Percentiles rank a stretch among this genome's conserved stretches.
Conservation (phyloP, 2,888 invertebrate genomes). For the Geotrupes spiniger region DNA sequence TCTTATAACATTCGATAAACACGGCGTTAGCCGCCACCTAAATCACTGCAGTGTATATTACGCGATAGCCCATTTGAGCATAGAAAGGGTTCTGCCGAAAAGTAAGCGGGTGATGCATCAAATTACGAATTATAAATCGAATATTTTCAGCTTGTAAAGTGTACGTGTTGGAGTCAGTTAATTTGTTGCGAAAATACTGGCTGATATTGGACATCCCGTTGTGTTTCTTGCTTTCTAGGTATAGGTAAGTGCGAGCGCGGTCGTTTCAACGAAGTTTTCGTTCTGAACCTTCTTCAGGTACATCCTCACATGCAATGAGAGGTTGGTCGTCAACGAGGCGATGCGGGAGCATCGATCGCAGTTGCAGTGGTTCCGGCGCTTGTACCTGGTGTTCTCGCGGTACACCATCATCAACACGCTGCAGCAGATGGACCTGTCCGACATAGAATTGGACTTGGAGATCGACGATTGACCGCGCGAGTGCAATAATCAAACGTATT, state of each 20-base stretch:
- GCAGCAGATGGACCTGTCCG: conserved; percentile 68
- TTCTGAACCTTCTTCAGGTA: conserved; percentile 54
- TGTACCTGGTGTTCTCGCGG: conserved; percentile 86
- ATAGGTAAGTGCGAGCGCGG: conserved; percentile 61
- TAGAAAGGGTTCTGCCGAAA: conserved; percentile 70
- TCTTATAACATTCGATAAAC: conserved; percentile 89
- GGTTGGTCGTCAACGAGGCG: conserved; percentile 63
- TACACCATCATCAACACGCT: conserved; percentile 90
- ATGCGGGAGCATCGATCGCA: conserved; percentile 90
- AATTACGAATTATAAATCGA: background rate
- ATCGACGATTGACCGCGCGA: conserved; percentile 53
- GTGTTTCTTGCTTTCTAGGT: conserved; percentile 72
- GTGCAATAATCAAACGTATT: too few species aligned
- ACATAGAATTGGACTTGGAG: conserved; percentile 74
- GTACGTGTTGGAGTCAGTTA: conserved; percentile 82
- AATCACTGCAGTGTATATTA: conserved; percentile 89
- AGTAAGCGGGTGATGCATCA: conserved; percentile 55
- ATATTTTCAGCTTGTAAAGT: conserved; percentile 72
- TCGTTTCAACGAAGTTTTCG: conserved; percentile 1
- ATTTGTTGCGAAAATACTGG: conserved; percentile 82
- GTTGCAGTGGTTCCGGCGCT: conserved; percentile 88
- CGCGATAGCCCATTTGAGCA: conserved; percentile 74
- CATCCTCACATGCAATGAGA: conserved; percentile 63
- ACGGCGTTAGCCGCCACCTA: conserved; percentile 88
- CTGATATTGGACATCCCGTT: conserved; percentile 80